Evolutionary conservation across 2,797 vertebrate species (phyloP).

Genomic region (Falco novaeseelandiae): DNA sequence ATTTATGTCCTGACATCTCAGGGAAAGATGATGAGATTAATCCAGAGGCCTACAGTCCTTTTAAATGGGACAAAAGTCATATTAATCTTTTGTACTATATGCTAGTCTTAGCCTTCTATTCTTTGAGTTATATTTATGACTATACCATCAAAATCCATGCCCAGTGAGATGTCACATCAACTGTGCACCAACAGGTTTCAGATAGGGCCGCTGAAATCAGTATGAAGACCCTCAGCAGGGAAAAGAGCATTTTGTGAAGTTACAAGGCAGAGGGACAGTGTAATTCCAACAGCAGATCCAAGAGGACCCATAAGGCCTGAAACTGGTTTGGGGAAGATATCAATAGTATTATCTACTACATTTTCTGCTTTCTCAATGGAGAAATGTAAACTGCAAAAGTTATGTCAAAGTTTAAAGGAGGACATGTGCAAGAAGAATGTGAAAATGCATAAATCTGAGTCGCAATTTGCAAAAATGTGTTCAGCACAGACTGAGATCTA

Average conservation of each 20-base stretch:
- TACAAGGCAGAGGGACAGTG: neutral
- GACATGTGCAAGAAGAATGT: neutral
- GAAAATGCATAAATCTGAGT: neutral
- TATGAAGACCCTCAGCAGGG: neutral
- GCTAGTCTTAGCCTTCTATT: neutral
- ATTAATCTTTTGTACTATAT: neutral
- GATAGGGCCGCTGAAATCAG: neutral
- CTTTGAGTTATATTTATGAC: neutral
- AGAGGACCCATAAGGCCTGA: neutral
- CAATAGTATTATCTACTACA: neutral
- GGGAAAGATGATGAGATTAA: neutral
- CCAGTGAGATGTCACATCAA: neutral
- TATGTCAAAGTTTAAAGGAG: neutral
- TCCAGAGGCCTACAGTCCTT: neutral
- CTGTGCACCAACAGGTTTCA: neutral
- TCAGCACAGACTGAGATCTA: neutral
- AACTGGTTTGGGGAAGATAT: neutral
- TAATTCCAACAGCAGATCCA: neutral
- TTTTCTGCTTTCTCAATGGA: neutral
- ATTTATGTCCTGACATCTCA: neutral
- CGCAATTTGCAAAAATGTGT: neutral
- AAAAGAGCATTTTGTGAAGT: neutral
- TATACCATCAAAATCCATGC: neutral
- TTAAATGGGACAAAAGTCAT: neutral
- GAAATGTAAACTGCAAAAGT: neutral